These are phyloP conservation scores for Choristoneura fumiferana DNA, from an alignment of 1,140 invertebrate genomes.

Conservation along the genomic window DNA sequence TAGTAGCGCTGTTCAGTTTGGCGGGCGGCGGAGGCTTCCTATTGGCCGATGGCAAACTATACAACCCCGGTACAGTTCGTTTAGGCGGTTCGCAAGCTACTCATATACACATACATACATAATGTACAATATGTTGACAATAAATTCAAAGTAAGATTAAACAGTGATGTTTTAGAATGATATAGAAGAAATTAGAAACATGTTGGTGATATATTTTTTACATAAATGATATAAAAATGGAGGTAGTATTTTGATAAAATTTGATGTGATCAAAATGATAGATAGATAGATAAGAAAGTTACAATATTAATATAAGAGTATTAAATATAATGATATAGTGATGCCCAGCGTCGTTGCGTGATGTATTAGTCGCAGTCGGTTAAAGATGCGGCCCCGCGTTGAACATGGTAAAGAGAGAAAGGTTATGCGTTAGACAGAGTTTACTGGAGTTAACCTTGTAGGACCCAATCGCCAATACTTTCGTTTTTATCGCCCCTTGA, in stretches of 20 bases:
- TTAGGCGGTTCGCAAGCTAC: conserved; percentile 62
- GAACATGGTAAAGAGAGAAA: conserved; percentile 18
- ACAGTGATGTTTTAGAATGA: too few relatives aligned
- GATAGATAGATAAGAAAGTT: not conserved
- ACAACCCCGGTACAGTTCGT: conserved; percentile 52
- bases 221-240: too few relatives aligned
- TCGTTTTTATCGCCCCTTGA: too few relatives aligned
- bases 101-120: conserved; percentile 2
- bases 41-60: conserved; percentile 50
- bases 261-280: too few relatives aligned
- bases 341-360: not conserved
- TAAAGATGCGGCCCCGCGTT: not conserved
- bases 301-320: not conserved
- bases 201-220: too few relatives aligned
- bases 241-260: too few relatives aligned
- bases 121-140: not conserved
- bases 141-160: too few relatives aligned
- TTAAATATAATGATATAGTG: conserved; percentile 12
- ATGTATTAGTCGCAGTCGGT: conserved; percentile 14
- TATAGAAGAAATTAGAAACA: too few relatives aligned
- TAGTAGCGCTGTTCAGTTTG: conserved; percentile 46
- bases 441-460: too few relatives aligned
- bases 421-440: conserved; percentile 4
- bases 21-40: conserved; percentile 60
- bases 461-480: too few relatives aligned